phyloP scores from a whole-genome alignment of 1,140 invertebrate species.

The Yoshiicerus persimilis region DNA sequence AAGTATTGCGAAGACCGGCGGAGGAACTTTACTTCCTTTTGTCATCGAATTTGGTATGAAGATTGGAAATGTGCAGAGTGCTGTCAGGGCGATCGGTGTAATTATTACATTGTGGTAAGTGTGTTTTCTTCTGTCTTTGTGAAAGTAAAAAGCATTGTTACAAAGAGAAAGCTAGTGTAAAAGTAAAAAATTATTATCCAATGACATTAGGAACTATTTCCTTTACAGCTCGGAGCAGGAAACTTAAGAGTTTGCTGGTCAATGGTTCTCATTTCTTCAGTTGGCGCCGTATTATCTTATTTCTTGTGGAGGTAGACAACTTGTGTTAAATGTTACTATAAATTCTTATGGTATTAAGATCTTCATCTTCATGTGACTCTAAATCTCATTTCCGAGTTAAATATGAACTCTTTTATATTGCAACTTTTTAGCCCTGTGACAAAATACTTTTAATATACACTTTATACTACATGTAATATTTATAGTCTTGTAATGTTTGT shows the following conservation, averaged over 20 bases:
- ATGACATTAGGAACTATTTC: background rate
- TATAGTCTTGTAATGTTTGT: no score
- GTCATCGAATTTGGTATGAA: conserved; percentile 94
- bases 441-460: background rate
- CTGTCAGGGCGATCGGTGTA: conserved; percentile 94
- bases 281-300: background rate
- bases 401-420: background rate
- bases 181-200: background rate
- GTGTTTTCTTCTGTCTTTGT: background rate
- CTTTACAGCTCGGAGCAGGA: conserved; percentile 40
- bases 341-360: background rate
- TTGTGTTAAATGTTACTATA: background rate
- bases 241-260: conserved; percentile 28
- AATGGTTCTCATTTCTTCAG: conserved; percentile 11
- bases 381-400: background rate
- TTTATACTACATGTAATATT: background rate
- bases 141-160: background rate
- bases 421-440: background rate
- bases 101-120: conserved; percentile 95
- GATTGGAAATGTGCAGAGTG: conserved; percentile 98
- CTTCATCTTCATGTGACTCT: background rate
- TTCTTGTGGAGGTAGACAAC: background rate
- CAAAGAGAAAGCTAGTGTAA: no score
- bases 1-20: conserved; percentile 72
- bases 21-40: conserved; percentile 70